Evolutionary conservation across 2,797 vertebrate species (phyloP).

Genomic region (Tragelaphus oryx): DNA sequence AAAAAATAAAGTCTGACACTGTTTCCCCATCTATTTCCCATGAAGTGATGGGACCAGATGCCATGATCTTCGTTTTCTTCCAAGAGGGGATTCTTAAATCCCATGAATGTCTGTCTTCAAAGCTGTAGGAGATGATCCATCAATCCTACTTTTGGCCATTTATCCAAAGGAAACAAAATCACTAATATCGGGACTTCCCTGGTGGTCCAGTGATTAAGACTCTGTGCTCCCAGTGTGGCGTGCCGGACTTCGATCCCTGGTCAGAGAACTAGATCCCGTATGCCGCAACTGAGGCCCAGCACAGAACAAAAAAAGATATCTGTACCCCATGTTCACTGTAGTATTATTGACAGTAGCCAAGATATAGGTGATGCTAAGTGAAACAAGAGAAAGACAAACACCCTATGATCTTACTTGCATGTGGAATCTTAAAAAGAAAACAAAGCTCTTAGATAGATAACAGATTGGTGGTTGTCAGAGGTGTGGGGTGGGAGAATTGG

Average conservation of each 20-base stretch:
- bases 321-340: background rate
- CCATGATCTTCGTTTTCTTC: background rate
- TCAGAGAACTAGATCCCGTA: background rate
- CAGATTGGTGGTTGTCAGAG: background rate
- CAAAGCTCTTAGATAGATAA: background rate
- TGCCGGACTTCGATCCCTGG: background rate
- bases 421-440: background rate
- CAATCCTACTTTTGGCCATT: background rate
- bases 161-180: background rate
- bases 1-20: too few species aligned
- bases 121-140: background rate
- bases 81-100: background rate
- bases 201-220: background rate
- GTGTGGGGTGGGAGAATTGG: background rate
- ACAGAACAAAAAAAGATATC: background rate
- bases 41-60: too few species aligned
- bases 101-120: background rate
- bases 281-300: background rate
- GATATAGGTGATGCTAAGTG: background rate
- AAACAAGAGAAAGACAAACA: background rate
- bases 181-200: background rate
- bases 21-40: too few species aligned
- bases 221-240: rapidly evolving
- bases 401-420: background rate
- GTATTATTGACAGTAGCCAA: background rate